Conservation (phyloP, 2,888 invertebrate species). For the Phaonia tiefii region DNA sequence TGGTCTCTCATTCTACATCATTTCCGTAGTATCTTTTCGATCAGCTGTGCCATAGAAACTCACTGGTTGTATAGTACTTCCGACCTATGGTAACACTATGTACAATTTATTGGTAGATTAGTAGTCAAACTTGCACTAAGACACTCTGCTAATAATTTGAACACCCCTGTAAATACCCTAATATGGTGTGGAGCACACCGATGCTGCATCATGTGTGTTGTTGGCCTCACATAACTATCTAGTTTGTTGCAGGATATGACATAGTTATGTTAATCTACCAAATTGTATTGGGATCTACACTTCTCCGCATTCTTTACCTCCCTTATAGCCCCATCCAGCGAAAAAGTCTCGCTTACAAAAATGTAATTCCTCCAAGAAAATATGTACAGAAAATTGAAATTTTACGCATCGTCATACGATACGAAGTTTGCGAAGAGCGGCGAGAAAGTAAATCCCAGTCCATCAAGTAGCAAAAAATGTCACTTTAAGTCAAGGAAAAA, state of each 20-base stretch:
- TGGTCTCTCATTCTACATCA: too few species aligned
- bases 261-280: constrained; percentile 61
- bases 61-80: too few species aligned
- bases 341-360: constrained; percentile 13
- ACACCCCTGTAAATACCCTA: neutral
- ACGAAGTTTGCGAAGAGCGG: neutral
- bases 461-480: neutral
- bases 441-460: neutral
- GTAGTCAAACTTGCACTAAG: too few species aligned
- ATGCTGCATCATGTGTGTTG: neutral
- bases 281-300: constrained; percentile 44
- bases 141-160: neutral
- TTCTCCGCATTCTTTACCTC: neutral
- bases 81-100: too few species aligned
- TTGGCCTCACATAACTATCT: constrained; percentile 61
- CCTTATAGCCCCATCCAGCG: neutral
- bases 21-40: too few species aligned
- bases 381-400: constrained; percentile 24
- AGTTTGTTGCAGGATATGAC: constrained; percentile 63
- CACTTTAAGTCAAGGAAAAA: too few species aligned
- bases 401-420: constrained; percentile 27
- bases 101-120: too few species aligned
- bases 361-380: too few species aligned
- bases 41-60: too few species aligned
- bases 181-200: neutral